Evolutionary conservation across 1,140 invertebrate genomes (phyloP), one percentile per base, ranked within the genome.

Genomic region (Cyrtorhinus lividipennis): DNA sequence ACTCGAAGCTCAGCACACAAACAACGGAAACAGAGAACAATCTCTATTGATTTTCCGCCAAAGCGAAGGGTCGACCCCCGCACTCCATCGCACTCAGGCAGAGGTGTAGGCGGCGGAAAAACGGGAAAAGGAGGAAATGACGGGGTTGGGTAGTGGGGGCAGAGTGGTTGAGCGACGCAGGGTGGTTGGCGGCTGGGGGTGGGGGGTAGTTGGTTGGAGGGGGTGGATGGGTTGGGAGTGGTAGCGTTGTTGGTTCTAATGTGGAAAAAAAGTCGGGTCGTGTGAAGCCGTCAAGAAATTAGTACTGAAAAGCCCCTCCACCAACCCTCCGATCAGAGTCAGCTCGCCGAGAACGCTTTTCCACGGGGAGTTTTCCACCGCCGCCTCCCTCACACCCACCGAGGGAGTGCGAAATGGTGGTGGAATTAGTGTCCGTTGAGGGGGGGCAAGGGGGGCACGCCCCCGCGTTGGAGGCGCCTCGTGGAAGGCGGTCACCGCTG

Each of bases 401-500:
- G 30, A 38, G 30, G 30, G 20, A 20, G 48, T 53, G 48, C 10
- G 10, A 22, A 53, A 22, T 12, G 10, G 48, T 53, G 48, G 48
- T 53, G 48, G 48, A 20, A 22, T n/a, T 13, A 23, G 22, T 13
- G 57, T 3, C 18, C 24, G 56, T 18, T 12, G 57, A 44, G 20
- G n/a, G 12, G 62, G 18, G 23, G 25, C 10, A 24, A n/a, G 12
- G 26, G 24, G 15, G 26, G 57, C 24, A 22, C 24, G 24, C 57
- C 53, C 15, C 26, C 24, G 5, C 2, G 15, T 20, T 8, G 24
- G 57, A 59, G 57, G 57, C 57, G 57, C 57, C 57, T 26, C 5
- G 57, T 30, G 24, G 57, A 59, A 59, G 24, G 57, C 48, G 59
- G 27, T 26, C 24, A 18, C 24, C 25, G 59, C 25, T 38, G 59